phyloP scores from a whole-genome alignment of 2,113 vertebrate genomes.

The Pedetes capensis region DNA sequence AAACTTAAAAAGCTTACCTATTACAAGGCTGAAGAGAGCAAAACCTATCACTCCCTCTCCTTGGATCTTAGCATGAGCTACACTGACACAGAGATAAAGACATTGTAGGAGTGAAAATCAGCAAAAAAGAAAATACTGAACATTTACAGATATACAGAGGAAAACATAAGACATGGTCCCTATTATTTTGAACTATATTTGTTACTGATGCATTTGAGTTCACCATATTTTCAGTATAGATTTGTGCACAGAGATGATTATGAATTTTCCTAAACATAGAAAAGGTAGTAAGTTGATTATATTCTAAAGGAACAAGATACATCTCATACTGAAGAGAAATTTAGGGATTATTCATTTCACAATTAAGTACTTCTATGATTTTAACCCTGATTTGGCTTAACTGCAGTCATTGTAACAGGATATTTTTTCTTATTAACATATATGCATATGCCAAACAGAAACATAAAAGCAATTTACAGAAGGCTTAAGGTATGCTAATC shows the following conservation, averaged over 20 bases:
- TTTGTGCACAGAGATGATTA: not conserved
- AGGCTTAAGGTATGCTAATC: not conserved
- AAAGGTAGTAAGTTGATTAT: not conserved
- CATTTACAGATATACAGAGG: not conserved
- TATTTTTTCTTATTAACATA: not conserved
- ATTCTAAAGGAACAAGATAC: not conserved
- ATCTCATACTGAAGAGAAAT: not conserved
- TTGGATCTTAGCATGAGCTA: not conserved
- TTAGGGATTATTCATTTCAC: not conserved
- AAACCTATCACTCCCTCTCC: not conserved
- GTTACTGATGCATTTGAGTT: not conserved
- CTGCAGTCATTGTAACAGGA: not conserved
- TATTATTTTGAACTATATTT: not conserved
- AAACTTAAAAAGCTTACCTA: conserved; percentile 1
- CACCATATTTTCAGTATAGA: not conserved
- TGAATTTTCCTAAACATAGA: not conserved
- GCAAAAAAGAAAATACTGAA: not conserved
- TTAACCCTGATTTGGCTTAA: conserved; percentile 1
- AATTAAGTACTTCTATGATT: not conserved
- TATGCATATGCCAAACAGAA: not conserved
- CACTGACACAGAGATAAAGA: not conserved
- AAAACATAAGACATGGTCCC: not conserved
- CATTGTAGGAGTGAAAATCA: not conserved
- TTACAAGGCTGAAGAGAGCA: not conserved
- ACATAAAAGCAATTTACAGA: not conserved